Conservation (phyloP, 1,140 invertebrate species). For the Berghia stephanieae region DNA sequence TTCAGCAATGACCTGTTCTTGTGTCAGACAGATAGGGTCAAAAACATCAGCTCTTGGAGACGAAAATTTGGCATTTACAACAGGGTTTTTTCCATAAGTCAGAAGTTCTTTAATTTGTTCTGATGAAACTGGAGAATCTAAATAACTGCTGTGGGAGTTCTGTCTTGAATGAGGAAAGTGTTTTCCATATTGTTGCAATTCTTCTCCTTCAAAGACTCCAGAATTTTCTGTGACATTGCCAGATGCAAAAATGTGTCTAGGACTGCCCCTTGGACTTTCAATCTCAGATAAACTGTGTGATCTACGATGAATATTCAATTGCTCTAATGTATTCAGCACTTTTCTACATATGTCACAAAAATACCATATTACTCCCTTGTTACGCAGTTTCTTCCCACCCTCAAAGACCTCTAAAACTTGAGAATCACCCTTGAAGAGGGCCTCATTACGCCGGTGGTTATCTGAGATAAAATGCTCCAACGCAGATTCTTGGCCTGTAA, state of each 20-base stretch:
- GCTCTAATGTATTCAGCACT: constrained; percentile 46
- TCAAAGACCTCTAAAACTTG: background rate
- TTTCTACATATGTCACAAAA: constrained; percentile 50
- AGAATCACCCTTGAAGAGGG: background rate
- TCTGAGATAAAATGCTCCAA: constrained; percentile 48
- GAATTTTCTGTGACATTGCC: background rate
- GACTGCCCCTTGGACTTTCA: too few species aligned
- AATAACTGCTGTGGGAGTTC: background rate
- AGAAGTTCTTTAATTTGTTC: background rate
- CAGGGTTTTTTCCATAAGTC: background rate
- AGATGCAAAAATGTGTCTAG: constrained; percentile 39
- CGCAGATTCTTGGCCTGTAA: constrained; percentile 50
- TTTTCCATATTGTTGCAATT: background rate
- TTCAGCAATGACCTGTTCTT: background rate
- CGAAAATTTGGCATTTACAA: background rate
- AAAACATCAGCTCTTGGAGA: background rate
- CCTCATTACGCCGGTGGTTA: constrained; percentile 44
- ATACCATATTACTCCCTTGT: constrained; percentile 43
- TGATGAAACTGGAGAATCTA: too few species aligned
- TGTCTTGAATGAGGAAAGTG: background rate
- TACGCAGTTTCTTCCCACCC: background rate
- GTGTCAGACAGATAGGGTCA: background rate
- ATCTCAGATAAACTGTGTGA: too few species aligned
- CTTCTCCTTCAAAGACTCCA: background rate
- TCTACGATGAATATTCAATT: constrained; percentile 46